Evolutionary conservation across 2,113 vertebrate genomes (phyloP), one percentile per base, ranked within the genome.

Genomic region (Neopipo cinnamomea): DNA sequence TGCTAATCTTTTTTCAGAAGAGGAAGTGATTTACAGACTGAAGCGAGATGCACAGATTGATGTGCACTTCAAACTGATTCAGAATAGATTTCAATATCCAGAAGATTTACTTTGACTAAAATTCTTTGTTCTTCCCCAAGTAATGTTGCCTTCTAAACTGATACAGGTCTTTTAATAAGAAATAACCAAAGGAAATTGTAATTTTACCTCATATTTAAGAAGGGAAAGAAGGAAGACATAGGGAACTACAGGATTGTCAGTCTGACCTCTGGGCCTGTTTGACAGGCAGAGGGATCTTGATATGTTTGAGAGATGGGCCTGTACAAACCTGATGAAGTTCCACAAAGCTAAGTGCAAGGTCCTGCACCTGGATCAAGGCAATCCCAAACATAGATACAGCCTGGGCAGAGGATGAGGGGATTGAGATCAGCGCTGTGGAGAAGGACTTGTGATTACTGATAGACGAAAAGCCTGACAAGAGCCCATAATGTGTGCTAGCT

Each of bases 41-140:
- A 63, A 89, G 44, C 35, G 28, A 92, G 61, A 77, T 52, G 18
- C 24, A 58, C 42, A 75, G 28, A 39, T 53, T 71, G 37, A 59
- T 74, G 12, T 59, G 8, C 41, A 81, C 39, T 50, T 86, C 53
- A 79, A n/a, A 44, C 12, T 44, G 25, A 72, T 81, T 86, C 49
- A 86, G 62, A 85, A 91, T 37, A 74, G 46, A 83, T 75, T 91
- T 24, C 41, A 75, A 25, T 87, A 89, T 68, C 37, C 63, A 71
- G 63, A 61, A 87, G 47, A 65, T 71, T 91, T 85, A 72, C 27
- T 63, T 21, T 62, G 28, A 70, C 8, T 81, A 81, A 89, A 81
- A 42, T 62, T 84, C 19, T 90, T 93, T 81, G 21, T 53, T 89
- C 58, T 92, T 94, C 47, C 8, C 5, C 56, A 72, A 2, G 2